Conservation (phyloP, 2,113 vertebrate genomes). For the Asarcornis scutulata region DNA sequence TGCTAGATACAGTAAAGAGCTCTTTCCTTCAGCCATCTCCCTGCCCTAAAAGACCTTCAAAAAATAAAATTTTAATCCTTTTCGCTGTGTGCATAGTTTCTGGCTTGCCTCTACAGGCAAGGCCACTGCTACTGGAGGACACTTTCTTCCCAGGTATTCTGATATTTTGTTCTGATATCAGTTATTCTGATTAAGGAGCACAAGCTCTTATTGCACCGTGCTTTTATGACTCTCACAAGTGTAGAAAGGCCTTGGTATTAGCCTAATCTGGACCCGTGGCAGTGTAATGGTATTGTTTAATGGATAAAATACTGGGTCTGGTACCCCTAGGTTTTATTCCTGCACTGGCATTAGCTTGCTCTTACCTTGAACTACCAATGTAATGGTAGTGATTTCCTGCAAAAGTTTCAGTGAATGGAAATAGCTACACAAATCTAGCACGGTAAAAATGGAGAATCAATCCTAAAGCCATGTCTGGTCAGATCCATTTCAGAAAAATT, state of each 20-base stretch:
- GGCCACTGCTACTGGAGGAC: not conserved
- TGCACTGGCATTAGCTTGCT: not conserved
- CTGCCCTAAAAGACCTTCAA: not conserved
- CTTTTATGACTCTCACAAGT: not conserved
- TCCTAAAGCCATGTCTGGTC: not conserved
- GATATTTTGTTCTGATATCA: not conserved
- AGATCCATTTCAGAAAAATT: not conserved
- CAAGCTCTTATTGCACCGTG: not conserved
- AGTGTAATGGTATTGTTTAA: not conserved
- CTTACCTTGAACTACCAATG: not conserved
- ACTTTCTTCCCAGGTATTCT: not conserved
- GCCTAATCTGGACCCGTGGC: not conserved
- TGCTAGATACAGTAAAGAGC: not conserved
- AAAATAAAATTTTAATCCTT: not conserved
- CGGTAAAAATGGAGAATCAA: not conserved
- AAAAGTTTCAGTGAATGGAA: not conserved
- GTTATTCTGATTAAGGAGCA: not conserved
- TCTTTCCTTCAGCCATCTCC: not conserved
- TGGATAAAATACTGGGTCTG: not conserved
- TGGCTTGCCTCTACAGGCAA: not conserved
- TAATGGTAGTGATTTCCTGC: not conserved
- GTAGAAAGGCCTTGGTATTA: not conserved
- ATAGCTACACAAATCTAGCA: not conserved
- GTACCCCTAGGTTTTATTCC: not conserved
- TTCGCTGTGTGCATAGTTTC: accelerated